Base-by-base conservation (phyloP, 2,797 vertebrate species). In the Ataeniobius toweri region DNA sequence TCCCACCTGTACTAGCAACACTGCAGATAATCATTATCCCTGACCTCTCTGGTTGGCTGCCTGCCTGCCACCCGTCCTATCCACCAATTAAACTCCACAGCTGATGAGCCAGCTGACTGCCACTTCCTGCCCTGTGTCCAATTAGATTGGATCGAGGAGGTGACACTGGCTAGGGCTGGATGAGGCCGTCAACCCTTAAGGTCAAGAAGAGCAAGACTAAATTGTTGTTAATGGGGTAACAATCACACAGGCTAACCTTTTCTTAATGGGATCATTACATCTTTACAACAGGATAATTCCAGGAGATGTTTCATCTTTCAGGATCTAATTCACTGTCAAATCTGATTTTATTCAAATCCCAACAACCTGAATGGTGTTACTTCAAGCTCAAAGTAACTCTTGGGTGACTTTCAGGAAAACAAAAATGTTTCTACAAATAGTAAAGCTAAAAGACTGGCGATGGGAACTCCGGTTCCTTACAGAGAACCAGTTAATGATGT, bases 251-350 rank as follows among this genome's bases (percentile, higher is more conserved):
- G 59, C 24, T 9, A 83, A 80, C 74, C 80, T 78, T 76, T 70
- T 3, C 31, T 75, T 91, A 88, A 93, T 90, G 89, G 87, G 86
- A 88, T 88, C 83, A 58, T 88, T 84, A 79, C 74, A 75, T 86
- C 83, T 75, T 87, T 80, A 76, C 79, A 48, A 79, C 41, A 83
- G 0, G 1, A 77, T 87, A 77, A 93, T 88, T 71, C 9, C 78
- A 85, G 77, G 85, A 79, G 88, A 90, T 90, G 89, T 90, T 91
- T 94, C 86, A 91, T 92, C 84, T 86, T 86, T 80, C 67, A 20
- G 71, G 18, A 75, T 5, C 65, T 80, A 78, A 91, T 89, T 80
- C 81, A 51, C 83, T 88, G 92, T 93, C 93, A 83, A 68, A 80
- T 56, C 18, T 74, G 36, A 88, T 94, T 83, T 78, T 3, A 75